phyloP scores from a whole-genome alignment of 2,113 vertebrate species.

The Zosterops japonicus region DNA sequence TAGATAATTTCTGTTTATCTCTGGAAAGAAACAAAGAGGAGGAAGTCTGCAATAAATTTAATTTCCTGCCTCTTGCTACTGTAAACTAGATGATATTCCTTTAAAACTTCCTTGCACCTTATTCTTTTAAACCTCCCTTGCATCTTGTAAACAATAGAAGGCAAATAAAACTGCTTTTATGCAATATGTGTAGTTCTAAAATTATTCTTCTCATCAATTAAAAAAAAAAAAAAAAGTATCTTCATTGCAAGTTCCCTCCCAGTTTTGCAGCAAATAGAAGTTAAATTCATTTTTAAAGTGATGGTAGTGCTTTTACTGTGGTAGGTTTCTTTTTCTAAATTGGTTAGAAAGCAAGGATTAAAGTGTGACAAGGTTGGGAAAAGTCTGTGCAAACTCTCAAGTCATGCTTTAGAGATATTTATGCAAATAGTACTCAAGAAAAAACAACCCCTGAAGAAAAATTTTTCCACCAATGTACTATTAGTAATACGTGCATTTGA shows the following conservation, averaged over 20 bases:
- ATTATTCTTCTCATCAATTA: slow-evolving; percentile 1
- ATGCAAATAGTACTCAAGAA: neutral
- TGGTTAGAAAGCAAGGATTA: neutral
- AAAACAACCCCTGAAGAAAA: neutral
- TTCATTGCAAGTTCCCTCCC: neutral
- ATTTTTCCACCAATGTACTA: neutral
- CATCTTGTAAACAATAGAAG: slow-evolving; percentile 45
- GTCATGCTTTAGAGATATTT: neutral
- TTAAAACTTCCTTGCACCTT: slow-evolving; percentile 47
- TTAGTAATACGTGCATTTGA: neutral
- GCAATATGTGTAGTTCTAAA: slow-evolving; percentile 15
- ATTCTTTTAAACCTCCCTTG: slow-evolving; percentile 56
- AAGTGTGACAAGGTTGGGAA: neutral
- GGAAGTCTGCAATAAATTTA: neutral
- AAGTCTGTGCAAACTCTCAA: neutral
- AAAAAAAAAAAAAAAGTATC: neutral
- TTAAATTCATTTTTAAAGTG: neutral
- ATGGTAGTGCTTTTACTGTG: neutral
- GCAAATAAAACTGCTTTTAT: slow-evolving; percentile 44
- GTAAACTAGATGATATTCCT: slow-evolving; percentile 19
- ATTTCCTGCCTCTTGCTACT: slow-evolving; percentile 29
- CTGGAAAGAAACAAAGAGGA: neutral
- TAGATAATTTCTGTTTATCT: neutral
- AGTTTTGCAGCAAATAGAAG: neutral
- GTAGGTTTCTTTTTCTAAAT: neutral